A percentile compares a stretch with the other conserved stretches of the same genome.
Conservation (phyloP, 1,140 invertebrate species). For the Drosophila miranda region DNA sequence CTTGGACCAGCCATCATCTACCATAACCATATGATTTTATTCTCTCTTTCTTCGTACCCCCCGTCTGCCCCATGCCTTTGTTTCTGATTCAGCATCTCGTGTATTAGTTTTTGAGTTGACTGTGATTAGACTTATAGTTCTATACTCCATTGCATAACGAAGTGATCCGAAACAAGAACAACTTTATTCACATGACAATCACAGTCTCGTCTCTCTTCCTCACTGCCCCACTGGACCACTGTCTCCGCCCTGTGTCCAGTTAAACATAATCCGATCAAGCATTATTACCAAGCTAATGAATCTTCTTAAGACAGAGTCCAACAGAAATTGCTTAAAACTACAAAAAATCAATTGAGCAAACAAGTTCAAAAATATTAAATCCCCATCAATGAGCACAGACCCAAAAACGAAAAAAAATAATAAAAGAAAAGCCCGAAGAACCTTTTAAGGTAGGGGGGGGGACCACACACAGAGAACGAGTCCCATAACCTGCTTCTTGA, state of each 20-base stretch:
- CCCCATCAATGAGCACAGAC: conserved; percentile 61
- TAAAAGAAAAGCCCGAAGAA: conserved; percentile 42
- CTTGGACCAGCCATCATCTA: conserved; percentile 16
- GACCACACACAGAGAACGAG: conserved; percentile 47
- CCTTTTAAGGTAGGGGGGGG: conserved; percentile 23
- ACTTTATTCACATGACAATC: conserved; percentile 8
- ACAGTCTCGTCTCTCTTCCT: conserved; percentile 8
- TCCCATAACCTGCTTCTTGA: conserved; percentile 39
- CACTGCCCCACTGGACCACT: not conserved
- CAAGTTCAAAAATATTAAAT: conserved; percentile 75
- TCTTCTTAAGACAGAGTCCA: conserved; percentile 63
- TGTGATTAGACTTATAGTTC: no score
- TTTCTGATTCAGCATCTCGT: conserved; percentile 5
- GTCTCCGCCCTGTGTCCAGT: conserved; percentile 23
- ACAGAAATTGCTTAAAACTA: conserved; percentile 39
- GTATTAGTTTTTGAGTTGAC: no score
- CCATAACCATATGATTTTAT: conserved; percentile 41
- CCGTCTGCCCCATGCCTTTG: not conserved
- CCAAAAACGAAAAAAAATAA: conserved; percentile 9
- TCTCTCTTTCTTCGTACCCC: not conserved
- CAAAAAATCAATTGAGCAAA: conserved; percentile 74
- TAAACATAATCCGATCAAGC: conserved; percentile 71
- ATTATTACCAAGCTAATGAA: conserved; percentile 79
- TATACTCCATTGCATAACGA: not conserved
- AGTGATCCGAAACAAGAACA: not conserved